A percentile compares a stretch with the other conserved stretches of the same genome.
Evolutionary conservation across 2,888 invertebrate species (phyloP).

Genomic region (Clistopyga incitator): DNA sequence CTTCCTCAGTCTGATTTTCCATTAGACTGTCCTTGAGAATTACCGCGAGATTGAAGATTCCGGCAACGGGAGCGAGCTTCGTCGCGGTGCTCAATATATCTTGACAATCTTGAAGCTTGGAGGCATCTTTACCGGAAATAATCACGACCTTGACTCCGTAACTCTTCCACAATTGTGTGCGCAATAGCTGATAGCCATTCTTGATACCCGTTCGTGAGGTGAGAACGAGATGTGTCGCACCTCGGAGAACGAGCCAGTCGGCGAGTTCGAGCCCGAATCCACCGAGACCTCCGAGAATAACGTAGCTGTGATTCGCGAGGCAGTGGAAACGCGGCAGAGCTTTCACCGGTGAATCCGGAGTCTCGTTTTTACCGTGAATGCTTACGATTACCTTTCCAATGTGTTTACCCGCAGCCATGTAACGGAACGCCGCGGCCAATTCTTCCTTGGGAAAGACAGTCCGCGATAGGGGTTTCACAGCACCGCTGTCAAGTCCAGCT

Average conservation of each 20-base stretch:
- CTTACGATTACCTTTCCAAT: slow-evolving; percentile 88
- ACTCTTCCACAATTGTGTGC: slow-evolving; percentile 88
- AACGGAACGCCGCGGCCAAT: slow-evolving; percentile 90
- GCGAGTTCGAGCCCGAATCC: slow-evolving; percentile 96
- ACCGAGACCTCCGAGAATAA: slow-evolving; percentile 93
- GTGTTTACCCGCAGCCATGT: slow-evolving; percentile 90
- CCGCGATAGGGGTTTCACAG: slow-evolving; percentile 89
- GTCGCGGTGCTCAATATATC: slow-evolving; percentile 87
- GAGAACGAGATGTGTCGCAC: slow-evolving; percentile 91
- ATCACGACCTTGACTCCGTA: slow-evolving; percentile 90
- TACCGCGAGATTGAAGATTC: slow-evolving; percentile 88
- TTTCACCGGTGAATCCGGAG: slow-evolving; percentile 72
- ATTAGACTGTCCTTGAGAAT: slow-evolving; percentile 86
- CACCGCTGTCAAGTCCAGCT: slow-evolving; percentile 88
- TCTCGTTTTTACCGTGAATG: slow-evolving; percentile 72
- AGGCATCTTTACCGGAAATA: slow-evolving; percentile 89
- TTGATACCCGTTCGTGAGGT: slow-evolving; percentile 92
- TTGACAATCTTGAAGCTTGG: slow-evolving; percentile 89
- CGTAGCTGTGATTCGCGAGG: slow-evolving; percentile 85
- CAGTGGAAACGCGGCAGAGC: slow-evolving; percentile 86
- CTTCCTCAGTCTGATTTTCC: slow-evolving; percentile 85
- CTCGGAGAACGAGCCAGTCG: slow-evolving; percentile 94
- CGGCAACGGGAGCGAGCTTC: slow-evolving; percentile 86
- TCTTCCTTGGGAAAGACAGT: slow-evolving; percentile 88
- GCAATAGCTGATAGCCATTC: slow-evolving; percentile 92